A percentile compares a stretch with the other conserved stretches of the same genome.
Evolutionary conservation across 2,888 invertebrate genomes (phyloP).

Genomic region (Zygothrica quintamaculata): DNA sequence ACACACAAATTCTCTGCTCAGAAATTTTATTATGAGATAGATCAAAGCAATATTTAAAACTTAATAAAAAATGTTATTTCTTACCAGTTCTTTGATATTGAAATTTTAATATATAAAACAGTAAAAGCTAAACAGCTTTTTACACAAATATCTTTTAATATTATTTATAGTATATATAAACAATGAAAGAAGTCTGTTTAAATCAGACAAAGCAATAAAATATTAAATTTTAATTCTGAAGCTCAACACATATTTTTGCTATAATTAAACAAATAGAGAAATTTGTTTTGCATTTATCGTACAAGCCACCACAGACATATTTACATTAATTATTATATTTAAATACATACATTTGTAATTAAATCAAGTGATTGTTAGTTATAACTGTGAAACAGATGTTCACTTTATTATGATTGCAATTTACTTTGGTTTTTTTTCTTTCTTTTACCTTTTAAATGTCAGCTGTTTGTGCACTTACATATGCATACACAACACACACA

Average conservation of each 20-base stretch:
- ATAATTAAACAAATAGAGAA: conserved; percentile 52
- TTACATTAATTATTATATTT: neutral
- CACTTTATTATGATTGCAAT: conserved; percentile 52
- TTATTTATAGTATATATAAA: no score
- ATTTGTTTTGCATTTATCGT: conserved; percentile 37
- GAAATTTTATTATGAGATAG: no score
- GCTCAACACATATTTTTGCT: conserved; percentile 14
- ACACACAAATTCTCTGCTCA: no score
- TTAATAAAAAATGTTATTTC: neutral
- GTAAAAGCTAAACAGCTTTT: no score
- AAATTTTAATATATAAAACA: no score
- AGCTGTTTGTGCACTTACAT: conserved; percentile 60
- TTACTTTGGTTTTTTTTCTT: conserved; percentile 61
- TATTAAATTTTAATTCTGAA: conserved; percentile 27
- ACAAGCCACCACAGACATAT: neutral
- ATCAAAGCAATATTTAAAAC: neutral
- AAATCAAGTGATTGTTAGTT: conserved; percentile 4
- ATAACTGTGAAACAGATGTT: conserved; percentile 46
- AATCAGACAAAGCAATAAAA: conserved; percentile 11
- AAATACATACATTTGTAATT: conserved; percentile 12
- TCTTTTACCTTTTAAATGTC: no score
- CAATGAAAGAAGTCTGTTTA: conserved; percentile 16
- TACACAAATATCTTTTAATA: no score
- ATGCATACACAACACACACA: conserved; percentile 26
- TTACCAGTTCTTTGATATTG: no score